Percentiles rank a stretch among this genome's conserved stretches.
phyloP scores from a whole-genome alignment of 2,888 invertebrate species.

The Gisinianus flammeolus region DNA sequence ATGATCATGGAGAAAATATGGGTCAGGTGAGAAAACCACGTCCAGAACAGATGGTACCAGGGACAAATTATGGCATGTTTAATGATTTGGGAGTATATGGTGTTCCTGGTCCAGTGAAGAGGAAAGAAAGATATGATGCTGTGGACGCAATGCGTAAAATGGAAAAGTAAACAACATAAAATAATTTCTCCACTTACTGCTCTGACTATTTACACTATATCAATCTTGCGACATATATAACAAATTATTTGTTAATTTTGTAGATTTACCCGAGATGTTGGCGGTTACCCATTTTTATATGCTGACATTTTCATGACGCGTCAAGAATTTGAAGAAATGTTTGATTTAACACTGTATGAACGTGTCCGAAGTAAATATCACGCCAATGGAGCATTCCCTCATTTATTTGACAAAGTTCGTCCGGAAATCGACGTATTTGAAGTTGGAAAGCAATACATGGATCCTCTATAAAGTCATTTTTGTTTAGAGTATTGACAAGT shows the following conservation, averaged over 20 bases:
- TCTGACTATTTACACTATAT: not conserved
- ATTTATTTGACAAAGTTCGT: slow-evolving; percentile 72
- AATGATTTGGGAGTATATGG: slow-evolving; percentile 76
- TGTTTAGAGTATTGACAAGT: not conserved
- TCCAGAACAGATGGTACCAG: slow-evolving; percentile 68
- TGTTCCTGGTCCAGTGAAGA: slow-evolving; percentile 70
- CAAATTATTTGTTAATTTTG: too few relatives aligned
- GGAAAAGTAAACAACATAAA: slow-evolving; percentile 65
- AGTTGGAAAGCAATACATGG: slow-evolving; percentile 63
- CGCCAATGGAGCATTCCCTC: slow-evolving; percentile 70
- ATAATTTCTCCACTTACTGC: not conserved
- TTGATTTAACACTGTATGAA: slow-evolving; percentile 71
- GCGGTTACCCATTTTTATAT: slow-evolving; percentile 73
- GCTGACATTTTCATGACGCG: slow-evolving; percentile 74
- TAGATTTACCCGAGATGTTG: slow-evolving; percentile 70
- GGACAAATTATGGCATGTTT: slow-evolving; percentile 73
- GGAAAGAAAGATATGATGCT: slow-evolving; percentile 69
- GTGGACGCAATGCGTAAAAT: slow-evolving; percentile 71
- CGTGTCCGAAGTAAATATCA: slow-evolving; percentile 68
- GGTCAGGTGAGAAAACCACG: slow-evolving; percentile 69
- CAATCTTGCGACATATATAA: too few relatives aligned
- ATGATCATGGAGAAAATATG: slow-evolving; percentile 68
- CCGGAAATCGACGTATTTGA: slow-evolving; percentile 72
- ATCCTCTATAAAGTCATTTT: slow-evolving; percentile 57
- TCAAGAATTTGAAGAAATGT: slow-evolving; percentile 72